phyloP scores from a whole-genome alignment of 1,140 invertebrate genomes.

The Platyscapa corneri region DNA sequence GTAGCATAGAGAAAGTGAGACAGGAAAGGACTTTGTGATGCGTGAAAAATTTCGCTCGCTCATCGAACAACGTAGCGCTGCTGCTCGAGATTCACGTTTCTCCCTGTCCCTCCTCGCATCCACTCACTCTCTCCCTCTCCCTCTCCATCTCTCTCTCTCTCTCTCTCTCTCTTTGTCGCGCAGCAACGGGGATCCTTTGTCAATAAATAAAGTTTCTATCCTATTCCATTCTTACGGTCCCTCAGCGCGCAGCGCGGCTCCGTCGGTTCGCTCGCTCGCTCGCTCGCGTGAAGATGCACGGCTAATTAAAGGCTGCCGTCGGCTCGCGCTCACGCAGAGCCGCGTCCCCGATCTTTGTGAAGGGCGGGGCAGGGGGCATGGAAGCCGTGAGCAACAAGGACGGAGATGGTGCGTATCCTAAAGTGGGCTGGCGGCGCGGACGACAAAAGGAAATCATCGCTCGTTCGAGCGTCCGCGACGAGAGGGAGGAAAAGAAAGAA shows the following conservation, averaged over 20 bases:
- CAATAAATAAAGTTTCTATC: conserved; percentile 9
- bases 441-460: conserved; percentile 29
- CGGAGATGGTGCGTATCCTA: not conserved
- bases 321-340: not conserved
- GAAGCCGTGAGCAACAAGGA: too few relatives aligned
- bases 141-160: too few relatives aligned
- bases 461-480: too few relatives aligned
- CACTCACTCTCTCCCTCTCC: too few relatives aligned
- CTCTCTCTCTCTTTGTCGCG: not conserved
- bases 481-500: not conserved
- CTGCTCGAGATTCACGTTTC: not conserved
- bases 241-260: not conserved
- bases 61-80: not conserved
- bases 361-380: not conserved
- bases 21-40: not conserved
- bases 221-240: not conserved
- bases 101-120: too few relatives aligned
- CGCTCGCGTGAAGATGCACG: conserved; percentile 23
- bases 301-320: conserved; percentile 36
- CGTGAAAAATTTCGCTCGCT: conserved; percentile 32
- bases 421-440: not conserved
- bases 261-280: not conserved
- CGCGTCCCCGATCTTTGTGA: not conserved
- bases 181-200: not conserved
- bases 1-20: not conserved